Conservation (phyloP, 1,140 invertebrate genomes). For the Samia ricini region DNA sequence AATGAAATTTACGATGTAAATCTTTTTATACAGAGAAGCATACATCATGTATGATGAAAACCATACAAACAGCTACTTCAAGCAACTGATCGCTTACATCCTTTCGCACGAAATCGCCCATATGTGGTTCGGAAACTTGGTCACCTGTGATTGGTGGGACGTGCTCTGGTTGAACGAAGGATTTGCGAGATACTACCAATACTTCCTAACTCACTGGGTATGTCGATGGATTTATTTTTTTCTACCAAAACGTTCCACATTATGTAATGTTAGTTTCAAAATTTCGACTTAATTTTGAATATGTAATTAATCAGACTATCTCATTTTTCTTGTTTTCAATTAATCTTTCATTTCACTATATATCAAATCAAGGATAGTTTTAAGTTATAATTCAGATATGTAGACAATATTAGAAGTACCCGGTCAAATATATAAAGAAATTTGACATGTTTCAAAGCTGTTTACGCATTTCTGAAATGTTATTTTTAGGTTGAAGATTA, state of each 20-base stretch:
- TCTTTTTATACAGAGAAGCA: conserved; percentile 74
- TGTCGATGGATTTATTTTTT: conserved; percentile 11
- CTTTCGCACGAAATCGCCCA: conserved; percentile 83
- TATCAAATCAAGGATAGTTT: too few relatives aligned
- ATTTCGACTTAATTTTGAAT: too few relatives aligned
- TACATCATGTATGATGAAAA: conserved; percentile 77
- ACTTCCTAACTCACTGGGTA: conserved; percentile 76
- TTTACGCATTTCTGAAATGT: too few relatives aligned
- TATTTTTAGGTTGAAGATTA: conserved; percentile 68
- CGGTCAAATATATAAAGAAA: too few relatives aligned
- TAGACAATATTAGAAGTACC: too few relatives aligned
- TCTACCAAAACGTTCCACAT: not conserved
- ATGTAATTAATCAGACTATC: too few relatives aligned
- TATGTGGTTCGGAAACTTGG: conserved; percentile 84
- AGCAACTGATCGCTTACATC: conserved; percentile 77
- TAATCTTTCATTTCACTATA: too few relatives aligned
- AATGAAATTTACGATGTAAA: not conserved
- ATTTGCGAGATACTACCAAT: conserved; percentile 84
- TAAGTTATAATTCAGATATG: too few relatives aligned
- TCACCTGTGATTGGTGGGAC: conserved; percentile 84
- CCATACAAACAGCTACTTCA: conserved; percentile 66
- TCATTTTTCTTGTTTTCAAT: too few relatives aligned
- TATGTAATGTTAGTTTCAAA: not conserved
- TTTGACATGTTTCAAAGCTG: too few relatives aligned
- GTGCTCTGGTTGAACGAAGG: conserved; percentile 85